phyloP scores from a whole-genome alignment of 53 echinoderm and acorn worm genomes.

The Henricia sp. region DNA sequence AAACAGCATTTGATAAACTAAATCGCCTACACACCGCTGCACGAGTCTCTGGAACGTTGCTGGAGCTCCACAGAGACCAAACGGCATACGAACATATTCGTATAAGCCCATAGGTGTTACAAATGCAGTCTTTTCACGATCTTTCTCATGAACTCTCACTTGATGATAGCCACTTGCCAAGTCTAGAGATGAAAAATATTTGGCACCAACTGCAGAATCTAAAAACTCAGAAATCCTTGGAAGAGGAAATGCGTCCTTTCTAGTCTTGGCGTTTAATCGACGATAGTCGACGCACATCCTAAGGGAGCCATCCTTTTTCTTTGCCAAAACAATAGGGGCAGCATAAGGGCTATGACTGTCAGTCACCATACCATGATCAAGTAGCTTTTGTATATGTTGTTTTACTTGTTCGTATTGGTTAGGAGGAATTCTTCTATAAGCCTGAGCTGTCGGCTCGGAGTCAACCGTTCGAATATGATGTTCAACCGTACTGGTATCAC shows the following conservation, averaged over 20 bases:
- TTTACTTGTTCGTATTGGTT: neutral
- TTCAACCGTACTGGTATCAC: neutral
- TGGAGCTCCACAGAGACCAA: neutral
- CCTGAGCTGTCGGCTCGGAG: neutral
- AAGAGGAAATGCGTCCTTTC: too few species aligned
- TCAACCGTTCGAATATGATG: neutral
- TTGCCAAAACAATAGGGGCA: too few species aligned
- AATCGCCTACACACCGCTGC: too few species aligned
- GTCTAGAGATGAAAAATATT: too few species aligned
- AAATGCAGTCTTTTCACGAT: neutral
- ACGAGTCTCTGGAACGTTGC: neutral
- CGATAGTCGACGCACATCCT: too few species aligned
- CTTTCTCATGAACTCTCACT: neutral
- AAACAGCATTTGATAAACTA: neutral
- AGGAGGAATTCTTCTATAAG: conserved; percentile 1
- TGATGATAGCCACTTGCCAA: neutral
- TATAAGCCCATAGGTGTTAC: neutral
- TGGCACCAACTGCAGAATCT: neutral
- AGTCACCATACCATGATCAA: neutral
- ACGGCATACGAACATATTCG: neutral
- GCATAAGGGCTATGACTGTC: neutral
- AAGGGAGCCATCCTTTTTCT: neutral
- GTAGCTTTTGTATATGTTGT: neutral
- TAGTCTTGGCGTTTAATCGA: too few species aligned
- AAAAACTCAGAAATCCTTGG: neutral